phyloP scores from a whole-genome alignment of 1,140 invertebrate genomes.

The Drosophila kurseongensis region DNA sequence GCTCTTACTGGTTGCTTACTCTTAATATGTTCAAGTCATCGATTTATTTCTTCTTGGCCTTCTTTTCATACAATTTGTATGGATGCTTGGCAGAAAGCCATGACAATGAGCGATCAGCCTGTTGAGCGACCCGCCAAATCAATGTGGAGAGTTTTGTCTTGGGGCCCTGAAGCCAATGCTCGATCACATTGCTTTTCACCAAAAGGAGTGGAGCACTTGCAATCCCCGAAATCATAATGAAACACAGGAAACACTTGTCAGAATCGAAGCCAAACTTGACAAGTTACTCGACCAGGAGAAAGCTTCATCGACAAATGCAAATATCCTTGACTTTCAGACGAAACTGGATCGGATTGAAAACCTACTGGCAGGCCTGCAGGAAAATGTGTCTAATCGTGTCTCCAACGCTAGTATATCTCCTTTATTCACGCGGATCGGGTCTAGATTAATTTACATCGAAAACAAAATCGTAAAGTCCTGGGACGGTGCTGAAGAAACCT shows the following conservation, averaged over 20 bases:
- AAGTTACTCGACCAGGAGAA: background rate
- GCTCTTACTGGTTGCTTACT: too few species aligned
- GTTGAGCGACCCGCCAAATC: conserved; percentile 2
- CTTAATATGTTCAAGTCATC: too few species aligned
- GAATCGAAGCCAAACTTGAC: background rate
- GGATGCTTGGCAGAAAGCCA: background rate
- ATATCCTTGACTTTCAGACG: too few species aligned
- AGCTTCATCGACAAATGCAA: background rate
- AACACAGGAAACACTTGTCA: background rate
- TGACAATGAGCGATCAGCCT: background rate
- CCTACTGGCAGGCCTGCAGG: too few species aligned
- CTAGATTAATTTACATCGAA: too few species aligned
- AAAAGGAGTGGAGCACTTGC: background rate
- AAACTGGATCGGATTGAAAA: too few species aligned
- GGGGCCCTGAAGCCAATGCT: too few species aligned
- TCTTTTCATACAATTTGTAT: background rate
- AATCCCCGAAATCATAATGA: background rate
- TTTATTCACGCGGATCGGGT: too few species aligned
- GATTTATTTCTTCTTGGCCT: background rate
- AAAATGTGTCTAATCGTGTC: too few species aligned
- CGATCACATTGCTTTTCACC: background rate
- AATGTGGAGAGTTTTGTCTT: background rate
- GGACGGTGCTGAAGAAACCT: too few species aligned
- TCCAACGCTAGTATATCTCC: too few species aligned
- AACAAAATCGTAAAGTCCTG: too few species aligned